Evolutionary conservation across 2,113 vertebrate species (phyloP).

Genomic region (Callithrix jacchus): DNA sequence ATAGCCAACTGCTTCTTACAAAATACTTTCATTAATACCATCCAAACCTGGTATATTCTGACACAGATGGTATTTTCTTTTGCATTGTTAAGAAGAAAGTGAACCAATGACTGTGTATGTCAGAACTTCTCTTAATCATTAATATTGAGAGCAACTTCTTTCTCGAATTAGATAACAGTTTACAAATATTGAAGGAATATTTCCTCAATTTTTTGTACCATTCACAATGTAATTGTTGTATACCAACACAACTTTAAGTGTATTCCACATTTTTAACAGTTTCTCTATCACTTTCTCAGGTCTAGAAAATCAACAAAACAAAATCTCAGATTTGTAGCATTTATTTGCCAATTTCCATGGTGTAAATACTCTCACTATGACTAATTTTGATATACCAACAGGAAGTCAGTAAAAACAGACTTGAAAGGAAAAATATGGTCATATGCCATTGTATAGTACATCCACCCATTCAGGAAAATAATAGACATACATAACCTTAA

Average conservation of each 20-base stretch:
- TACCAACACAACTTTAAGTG: background rate
- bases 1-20: background rate
- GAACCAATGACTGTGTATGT: background rate
- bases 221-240: background rate
- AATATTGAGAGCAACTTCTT: background rate
- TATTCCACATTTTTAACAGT: background rate
- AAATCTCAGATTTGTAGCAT: background rate
- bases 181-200: background rate
- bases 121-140: background rate
- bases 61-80: conserved; percentile 18
- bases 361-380: background rate
- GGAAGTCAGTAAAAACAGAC: background rate
- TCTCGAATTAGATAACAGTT: background rate
- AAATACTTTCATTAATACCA: conserved; percentile 5
- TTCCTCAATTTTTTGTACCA: background rate
- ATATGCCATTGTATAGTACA: background rate
- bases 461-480: background rate
- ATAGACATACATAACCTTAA: background rate
- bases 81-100: background rate
- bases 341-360: background rate
- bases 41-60: background rate
- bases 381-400: conserved; percentile 1
- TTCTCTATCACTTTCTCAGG: background rate
- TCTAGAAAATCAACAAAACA: conserved; percentile 3
- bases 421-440: background rate